Evolutionary conservation across 2,888 invertebrate species (phyloP).

Genomic region (Octodonta nipae): DNA sequence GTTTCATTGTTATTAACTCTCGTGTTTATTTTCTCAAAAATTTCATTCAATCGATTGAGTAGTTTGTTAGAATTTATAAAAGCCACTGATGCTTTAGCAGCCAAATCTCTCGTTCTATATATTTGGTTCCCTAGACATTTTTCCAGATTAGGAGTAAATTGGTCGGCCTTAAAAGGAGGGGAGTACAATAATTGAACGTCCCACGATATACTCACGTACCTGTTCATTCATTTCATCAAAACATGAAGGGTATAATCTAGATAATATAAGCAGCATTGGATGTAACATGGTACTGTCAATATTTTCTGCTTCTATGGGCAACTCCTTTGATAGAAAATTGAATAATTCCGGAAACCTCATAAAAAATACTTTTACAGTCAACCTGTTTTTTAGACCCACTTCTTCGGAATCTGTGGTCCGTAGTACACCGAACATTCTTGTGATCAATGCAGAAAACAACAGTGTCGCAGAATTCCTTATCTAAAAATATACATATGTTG

Average conservation of each 20-base stretch:
- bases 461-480: constrained; percentile 78
- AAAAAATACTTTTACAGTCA: constrained; percentile 72
- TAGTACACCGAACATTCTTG: constrained; percentile 76
- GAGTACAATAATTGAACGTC: too few species aligned
- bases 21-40: constrained; percentile 18
- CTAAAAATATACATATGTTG: constrained; percentile 38
- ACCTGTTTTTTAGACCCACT: constrained; percentile 49
- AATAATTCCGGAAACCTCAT: constrained; percentile 52
- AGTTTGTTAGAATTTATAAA: constrained; percentile 36
- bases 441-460: constrained; percentile 68
- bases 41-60: constrained; percentile 20
- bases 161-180: too few species aligned
- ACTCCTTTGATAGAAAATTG: constrained; percentile 36
- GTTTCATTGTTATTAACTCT: constrained; percentile 42
- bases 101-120: constrained; percentile 56
- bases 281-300: constrained; percentile 49
- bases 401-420: constrained; percentile 46
- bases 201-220: too few species aligned
- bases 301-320: constrained; percentile 31
- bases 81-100: constrained; percentile 55
- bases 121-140: constrained; percentile 52
- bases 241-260: constrained; percentile 62
- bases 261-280: constrained; percentile 63
- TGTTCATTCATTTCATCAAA: constrained; percentile 51
- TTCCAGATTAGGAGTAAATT: constrained; percentile 51